A percentile compares a stretch with the other conserved stretches of the same genome.
These are phyloP conservation scores for Felis chaus DNA, from an alignment of 2,113 vertebrate species.

Conservation along the genomic window DNA sequence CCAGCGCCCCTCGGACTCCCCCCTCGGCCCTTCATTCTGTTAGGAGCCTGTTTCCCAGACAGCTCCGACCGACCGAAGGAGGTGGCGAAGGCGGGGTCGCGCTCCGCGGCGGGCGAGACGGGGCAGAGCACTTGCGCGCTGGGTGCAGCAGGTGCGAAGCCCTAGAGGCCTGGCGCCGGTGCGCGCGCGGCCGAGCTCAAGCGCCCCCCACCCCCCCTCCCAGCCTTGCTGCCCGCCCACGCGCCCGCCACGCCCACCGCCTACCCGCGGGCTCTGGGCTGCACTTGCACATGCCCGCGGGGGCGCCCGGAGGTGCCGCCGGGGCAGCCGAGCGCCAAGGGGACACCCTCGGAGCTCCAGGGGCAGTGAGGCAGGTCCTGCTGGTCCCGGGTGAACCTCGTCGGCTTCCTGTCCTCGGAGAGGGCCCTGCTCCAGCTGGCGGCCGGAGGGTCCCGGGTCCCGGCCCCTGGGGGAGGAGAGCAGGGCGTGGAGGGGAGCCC, in stretches of 20 bases:
- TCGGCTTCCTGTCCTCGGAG: constrained; percentile 78
- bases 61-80: neutral
- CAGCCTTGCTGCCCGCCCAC: neutral
- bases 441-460: constrained; percentile 83
- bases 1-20: too few relatives aligned
- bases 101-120: neutral
- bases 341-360: constrained; percentile 72
- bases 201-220: neutral
- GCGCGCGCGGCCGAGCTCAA: neutral
- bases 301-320: constrained; percentile 83
- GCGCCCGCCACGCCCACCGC: neutral
- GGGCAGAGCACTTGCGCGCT: too few relatives aligned
- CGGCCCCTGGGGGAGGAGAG: constrained; percentile 61
- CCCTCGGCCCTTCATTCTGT: neutral
- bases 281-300: constrained; percentile 83
- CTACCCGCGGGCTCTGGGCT: constrained; percentile 64
- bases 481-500: neutral
- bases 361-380: constrained; percentile 75
- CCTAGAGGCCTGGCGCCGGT: neutral
- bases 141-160: neutral
- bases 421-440: constrained; percentile 79
- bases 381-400: constrained; percentile 64
- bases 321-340: constrained; percentile 76
- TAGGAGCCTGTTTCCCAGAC: constrained; percentile 33
- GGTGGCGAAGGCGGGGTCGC: neutral